phyloP scores from a whole-genome alignment of 2,797 vertebrate genomes.

The Antrozous pallidus region DNA sequence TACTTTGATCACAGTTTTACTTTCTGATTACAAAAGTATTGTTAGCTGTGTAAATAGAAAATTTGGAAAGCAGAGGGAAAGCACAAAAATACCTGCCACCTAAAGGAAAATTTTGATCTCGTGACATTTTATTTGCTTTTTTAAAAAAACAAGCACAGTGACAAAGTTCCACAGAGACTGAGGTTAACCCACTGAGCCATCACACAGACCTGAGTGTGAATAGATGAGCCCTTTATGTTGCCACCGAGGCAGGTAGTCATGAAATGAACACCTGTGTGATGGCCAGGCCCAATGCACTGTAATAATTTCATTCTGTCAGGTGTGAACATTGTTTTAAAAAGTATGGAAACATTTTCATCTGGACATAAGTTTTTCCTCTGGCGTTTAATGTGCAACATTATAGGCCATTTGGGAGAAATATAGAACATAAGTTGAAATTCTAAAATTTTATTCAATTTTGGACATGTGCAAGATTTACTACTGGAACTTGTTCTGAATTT shows the following conservation, averaged over 20 bases:
- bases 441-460: slow-evolving; percentile 5
- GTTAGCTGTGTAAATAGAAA: background rate
- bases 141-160: background rate
- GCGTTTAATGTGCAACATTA: background rate
- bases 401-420: background rate
- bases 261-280: background rate
- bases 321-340: background rate
- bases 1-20: background rate
- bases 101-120: background rate
- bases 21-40: slow-evolving; percentile 6
- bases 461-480: background rate
- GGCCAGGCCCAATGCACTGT: background rate
- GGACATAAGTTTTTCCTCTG: background rate
- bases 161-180: background rate
- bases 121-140: background rate
- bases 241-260: background rate
- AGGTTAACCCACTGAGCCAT: background rate
- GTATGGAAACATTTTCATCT: background rate
- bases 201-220: background rate
- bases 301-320: background rate
- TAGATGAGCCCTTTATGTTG: background rate
- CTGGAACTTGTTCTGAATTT: slow-evolving; percentile 7
- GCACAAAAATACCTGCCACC: background rate
- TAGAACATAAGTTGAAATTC: background rate
- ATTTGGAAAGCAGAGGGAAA: background rate